phyloP scores from a whole-genome alignment of 2,113 vertebrate species.

The Haemorhous mexicanus region DNA sequence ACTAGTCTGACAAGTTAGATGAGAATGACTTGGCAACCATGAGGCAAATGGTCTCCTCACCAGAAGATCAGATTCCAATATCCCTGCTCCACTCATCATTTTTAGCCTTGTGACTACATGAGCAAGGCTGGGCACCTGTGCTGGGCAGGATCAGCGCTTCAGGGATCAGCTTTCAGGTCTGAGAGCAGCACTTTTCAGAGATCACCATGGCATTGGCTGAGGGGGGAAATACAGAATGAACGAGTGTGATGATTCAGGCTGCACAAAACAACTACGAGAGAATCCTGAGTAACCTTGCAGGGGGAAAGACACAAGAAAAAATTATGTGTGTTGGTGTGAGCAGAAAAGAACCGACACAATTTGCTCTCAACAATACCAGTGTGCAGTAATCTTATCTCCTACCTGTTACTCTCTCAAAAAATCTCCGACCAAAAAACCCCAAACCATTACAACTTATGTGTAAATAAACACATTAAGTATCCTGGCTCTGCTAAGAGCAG shows the following conservation, averaged over 20 bases:
- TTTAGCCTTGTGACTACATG: conserved; percentile 45
- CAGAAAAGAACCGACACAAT: neutral
- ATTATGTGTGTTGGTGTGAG: neutral
- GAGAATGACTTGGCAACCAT: neutral
- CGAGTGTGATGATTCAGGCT: neutral
- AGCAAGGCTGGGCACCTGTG: conserved; percentile 20
- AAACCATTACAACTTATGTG: neutral
- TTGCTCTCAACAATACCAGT: neutral
- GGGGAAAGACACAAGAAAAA: neutral
- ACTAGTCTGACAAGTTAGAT: neutral
- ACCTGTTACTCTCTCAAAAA: neutral
- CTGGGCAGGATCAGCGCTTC: neutral
- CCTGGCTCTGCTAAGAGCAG: neutral
- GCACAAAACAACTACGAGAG: neutral
- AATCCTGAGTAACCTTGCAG: neutral
- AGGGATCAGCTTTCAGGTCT: conserved; percentile 1
- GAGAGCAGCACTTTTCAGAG: neutral
- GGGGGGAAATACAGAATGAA: neutral
- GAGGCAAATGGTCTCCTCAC: neutral
- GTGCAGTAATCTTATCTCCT: neutral
- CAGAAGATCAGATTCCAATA: neutral
- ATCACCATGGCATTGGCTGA: neutral
- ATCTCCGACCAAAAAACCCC: neutral
- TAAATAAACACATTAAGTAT: neutral
- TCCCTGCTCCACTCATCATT: neutral